Conservation (phyloP, 2,888 invertebrate species). For the Formica aserva region DNA sequence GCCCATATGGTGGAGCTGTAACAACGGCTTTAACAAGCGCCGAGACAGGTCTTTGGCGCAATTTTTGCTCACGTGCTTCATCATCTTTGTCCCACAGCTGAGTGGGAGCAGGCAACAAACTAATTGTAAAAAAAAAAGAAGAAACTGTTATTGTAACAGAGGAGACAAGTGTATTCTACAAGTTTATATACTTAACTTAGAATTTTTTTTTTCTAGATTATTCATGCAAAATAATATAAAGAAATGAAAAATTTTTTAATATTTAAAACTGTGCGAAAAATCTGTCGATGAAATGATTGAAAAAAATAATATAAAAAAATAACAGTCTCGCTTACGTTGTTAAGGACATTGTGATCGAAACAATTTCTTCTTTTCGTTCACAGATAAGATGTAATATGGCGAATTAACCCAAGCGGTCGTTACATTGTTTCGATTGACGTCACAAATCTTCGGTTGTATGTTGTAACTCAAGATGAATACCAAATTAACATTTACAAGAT, state of each 20-base stretch:
- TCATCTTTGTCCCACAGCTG: constrained; percentile 97
- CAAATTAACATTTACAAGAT: no score
- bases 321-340: constrained; percentile 15
- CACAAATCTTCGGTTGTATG: no score
- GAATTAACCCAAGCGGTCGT: neutral
- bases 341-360: constrained; percentile 16
- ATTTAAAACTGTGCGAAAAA: neutral
- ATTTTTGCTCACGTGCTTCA: constrained; percentile 88
- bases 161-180: neutral
- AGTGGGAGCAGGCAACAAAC: constrained; percentile 94
- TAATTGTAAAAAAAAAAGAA: constrained; percentile 81
- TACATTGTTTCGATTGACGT: no score
- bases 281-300: neutral
- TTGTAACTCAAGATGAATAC: no score
- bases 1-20: constrained; percentile 97
- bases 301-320: constrained; percentile 1
- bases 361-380: neutral
- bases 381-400: neutral
- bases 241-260: neutral
- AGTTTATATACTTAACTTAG: neutral
- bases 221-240: neutral
- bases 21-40: constrained; percentile 92
- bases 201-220: neutral
- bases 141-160: neutral
- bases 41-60: constrained; percentile 87